phyloP scores from a whole-genome alignment of 37 sponge, comb jelly and placozoan genomes.

The Theonella swinhoei region DNA sequence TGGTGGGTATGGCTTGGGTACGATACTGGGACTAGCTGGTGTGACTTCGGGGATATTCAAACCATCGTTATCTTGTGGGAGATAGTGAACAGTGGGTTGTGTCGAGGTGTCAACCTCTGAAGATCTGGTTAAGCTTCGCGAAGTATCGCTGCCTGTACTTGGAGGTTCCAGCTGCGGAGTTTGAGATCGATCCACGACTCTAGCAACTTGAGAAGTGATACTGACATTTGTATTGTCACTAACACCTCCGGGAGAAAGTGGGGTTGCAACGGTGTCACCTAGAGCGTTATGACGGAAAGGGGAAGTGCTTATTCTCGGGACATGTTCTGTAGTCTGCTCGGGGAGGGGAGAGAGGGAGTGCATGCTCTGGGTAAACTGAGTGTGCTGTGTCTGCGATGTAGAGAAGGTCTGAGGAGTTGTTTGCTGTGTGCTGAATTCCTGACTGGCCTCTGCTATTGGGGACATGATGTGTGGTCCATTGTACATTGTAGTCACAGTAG shows the following conservation, averaged over 20 bases:
- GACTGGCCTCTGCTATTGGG: constrained; percentile 49
- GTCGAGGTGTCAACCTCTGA: not conserved
- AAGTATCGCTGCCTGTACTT: not conserved
- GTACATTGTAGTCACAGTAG: not conserved
- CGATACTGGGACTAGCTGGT: not conserved
- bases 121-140: not conserved
- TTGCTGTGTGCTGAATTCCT: constrained; percentile 33
- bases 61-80: not conserved
- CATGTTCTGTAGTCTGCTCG: not conserved
- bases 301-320: not conserved
- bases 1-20: not conserved
- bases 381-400: not conserved
- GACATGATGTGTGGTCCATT: constrained; percentile 16
- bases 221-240: not conserved
- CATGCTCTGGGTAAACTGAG: not conserved
- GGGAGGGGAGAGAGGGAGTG: constrained; percentile 31
- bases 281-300: constrained; percentile 25
- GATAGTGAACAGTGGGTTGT: no score
- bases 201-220: not conserved
- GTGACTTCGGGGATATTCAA: not conserved
- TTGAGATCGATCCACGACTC: not conserved
- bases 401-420: not conserved
- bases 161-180: constrained; percentile 4
- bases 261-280: not conserved
- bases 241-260: not conserved